Evolutionary conservation across 2,888 invertebrate species (phyloP).

Genomic region (Pollenia labialis): DNA sequence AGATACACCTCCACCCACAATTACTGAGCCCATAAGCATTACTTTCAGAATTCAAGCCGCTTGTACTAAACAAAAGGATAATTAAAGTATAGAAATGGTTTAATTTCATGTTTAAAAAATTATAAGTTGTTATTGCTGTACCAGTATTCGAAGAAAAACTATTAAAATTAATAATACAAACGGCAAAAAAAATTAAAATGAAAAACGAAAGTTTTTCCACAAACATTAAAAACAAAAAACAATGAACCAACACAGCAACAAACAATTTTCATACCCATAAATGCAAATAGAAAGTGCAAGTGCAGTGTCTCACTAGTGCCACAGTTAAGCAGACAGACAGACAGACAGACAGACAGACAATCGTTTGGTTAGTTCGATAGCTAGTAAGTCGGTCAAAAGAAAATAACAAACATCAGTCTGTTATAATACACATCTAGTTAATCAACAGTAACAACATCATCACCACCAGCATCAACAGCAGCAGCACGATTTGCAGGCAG

Average conservation of each 20-base stretch:
- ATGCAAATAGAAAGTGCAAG: slow-evolving; percentile 83
- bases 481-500: slow-evolving; percentile 32
- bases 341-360: background rate
- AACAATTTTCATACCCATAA: slow-evolving; percentile 76
- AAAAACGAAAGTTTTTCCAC: slow-evolving; percentile 84
- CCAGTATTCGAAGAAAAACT: slow-evolving; percentile 49
- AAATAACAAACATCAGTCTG: slow-evolving; percentile 53
- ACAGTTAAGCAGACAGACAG: slow-evolving; percentile 22
- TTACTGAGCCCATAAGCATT: too few relatives aligned
- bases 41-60: too few relatives aligned
- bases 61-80: too few relatives aligned
- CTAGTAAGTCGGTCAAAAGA: slow-evolving; percentile 70
- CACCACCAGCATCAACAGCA: slow-evolving; percentile 41
- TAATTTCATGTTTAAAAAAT: slow-evolving; percentile 31
- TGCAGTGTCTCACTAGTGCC: slow-evolving; percentile 77
- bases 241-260: slow-evolving; percentile 25
- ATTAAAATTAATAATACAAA: slow-evolving; percentile 35
- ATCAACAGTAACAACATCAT: slow-evolving; percentile 48
- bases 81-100: slow-evolving; percentile 31
- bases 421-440: slow-evolving; percentile 68
- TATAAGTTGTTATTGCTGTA: slow-evolving; percentile 62
- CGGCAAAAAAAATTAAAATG: slow-evolving; percentile 69
- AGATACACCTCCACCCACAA: too few relatives aligned
- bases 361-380: slow-evolving; percentile 42
- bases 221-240: slow-evolving; percentile 50